Evolutionary conservation across 2,113 vertebrate genomes (phyloP), one percentile per base, ranked within the genome.

Genomic region (Hippocampus zosterae): DNA sequence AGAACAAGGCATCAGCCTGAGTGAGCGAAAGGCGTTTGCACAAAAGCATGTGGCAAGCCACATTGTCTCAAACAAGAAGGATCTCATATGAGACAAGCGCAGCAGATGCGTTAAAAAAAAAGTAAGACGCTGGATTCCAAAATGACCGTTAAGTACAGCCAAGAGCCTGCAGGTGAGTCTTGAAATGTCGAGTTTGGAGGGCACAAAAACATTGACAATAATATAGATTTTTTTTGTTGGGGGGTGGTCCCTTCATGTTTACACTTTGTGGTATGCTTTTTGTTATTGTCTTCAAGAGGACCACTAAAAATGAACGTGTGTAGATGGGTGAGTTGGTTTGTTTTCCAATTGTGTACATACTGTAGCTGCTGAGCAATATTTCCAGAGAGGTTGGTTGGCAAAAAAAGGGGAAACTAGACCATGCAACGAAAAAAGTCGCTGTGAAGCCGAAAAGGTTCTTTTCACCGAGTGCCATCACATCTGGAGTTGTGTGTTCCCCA

Each of bases 311-410:
- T 78, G 70, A 86, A 80, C 68, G 87, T 85, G 73, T 86, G 77
- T 88, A 88, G 85, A 84, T 84, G 83, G 76, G 76, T 88, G 79
- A 65, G 66, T 70, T 87, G 57, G 68, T 82, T 81, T 76, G 60
- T 84, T 84, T 88, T 83, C 84, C 88, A 87, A 85, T 83, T 90
- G 74, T 91, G 85, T 91, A 91, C 81, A 90, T 92, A n/a, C n/a
- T n/a, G n/a, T n/a, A 91, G 90, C 84, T 81, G 89, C 84, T 79
- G 82, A 89, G 87, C 84, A 90, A 90, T 90, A 88, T 85, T 89
- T 79, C 80, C 85, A 82, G 78, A 83, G 88, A 84, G 84, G 80
- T 82, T 84, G 85, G 81, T 90, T 63, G 77, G 86, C 80, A 19
- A 29, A 18, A 44, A 44, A 44, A 44, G 12, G 12, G 12, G 23